Evolutionary conservation across 2,797 vertebrate genomes (phyloP).

Genomic region (Antrozous pallidus): DNA sequence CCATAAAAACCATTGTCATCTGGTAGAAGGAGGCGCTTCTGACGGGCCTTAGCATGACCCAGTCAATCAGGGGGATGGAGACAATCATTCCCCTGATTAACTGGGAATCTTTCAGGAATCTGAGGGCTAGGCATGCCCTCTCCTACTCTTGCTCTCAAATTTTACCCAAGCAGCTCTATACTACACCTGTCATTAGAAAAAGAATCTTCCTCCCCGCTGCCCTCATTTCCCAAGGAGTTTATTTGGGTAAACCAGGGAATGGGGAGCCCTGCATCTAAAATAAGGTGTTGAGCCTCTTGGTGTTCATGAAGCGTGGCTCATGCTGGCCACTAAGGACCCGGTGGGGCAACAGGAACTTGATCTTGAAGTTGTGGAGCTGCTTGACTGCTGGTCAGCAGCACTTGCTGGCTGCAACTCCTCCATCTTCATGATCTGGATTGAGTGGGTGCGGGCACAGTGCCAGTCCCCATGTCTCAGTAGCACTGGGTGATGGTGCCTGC

Average conservation of each 20-base stretch:
- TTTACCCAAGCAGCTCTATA: not conserved
- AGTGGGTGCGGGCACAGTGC: not conserved
- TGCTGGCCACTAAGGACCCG: not conserved
- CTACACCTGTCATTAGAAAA: not conserved
- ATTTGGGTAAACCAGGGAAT: not conserved
- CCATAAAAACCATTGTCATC: slow-evolving; percentile 35
- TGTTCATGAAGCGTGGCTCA: not conserved
- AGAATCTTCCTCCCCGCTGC: not conserved
- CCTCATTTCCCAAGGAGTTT: not conserved
- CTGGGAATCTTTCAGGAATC: not conserved
- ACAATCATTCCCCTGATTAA: not conserved
- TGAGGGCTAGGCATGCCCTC: not conserved
- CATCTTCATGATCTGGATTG: not conserved
- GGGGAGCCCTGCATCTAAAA: not conserved
- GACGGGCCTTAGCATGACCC: not conserved
- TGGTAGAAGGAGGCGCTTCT: not conserved
- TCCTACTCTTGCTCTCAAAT: not conserved
- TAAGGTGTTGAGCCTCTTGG: not conserved
- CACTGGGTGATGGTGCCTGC: not conserved
- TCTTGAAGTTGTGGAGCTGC: not conserved
- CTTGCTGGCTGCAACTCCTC: not conserved
- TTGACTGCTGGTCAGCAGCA: not conserved
- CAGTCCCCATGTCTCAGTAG: too few relatives aligned
- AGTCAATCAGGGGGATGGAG: not conserved
- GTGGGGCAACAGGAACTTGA: not conserved